Evolutionary conservation across 2,797 vertebrate genomes (phyloP).

Genomic region (Petrocephalus schoutedeni): DNA sequence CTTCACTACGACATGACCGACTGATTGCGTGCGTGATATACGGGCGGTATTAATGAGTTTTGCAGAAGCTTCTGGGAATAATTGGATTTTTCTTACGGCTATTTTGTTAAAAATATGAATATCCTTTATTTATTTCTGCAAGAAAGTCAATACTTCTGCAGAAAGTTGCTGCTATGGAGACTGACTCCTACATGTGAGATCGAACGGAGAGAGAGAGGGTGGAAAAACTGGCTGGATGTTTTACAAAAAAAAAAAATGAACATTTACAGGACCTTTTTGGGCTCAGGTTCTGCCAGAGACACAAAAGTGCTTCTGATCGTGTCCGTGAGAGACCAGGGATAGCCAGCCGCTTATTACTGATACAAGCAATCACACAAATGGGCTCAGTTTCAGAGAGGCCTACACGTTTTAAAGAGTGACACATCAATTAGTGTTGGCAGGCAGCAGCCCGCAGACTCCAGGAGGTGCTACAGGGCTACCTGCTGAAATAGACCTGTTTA

Average conservation of each 20-base stretch:
- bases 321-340: neutral
- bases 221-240: neutral
- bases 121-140: slow-evolving; percentile 50
- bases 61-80: slow-evolving; percentile 39
- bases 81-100: slow-evolving; percentile 48
- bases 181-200: slow-evolving; percentile 2
- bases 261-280: neutral
- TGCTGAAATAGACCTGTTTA: neutral
- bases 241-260: neutral
- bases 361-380: neutral
- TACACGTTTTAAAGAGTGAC: neutral
- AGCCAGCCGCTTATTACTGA: neutral
- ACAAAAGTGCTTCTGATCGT: neutral
- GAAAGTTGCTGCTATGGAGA: slow-evolving; percentile 26
- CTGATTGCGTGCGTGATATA: slow-evolving; percentile 39
- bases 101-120: slow-evolving; percentile 49
- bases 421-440: neutral
- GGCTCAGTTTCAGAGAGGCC: neutral
- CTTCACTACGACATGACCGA: slow-evolving; percentile 35
- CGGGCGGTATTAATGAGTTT: slow-evolving; percentile 46
- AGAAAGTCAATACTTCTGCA: slow-evolving; percentile 44
- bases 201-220: neutral
- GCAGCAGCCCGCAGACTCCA: neutral
- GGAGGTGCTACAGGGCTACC: neutral
- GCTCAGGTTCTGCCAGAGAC: neutral